Percentiles rank a stretch among this genome's conserved stretches.
These are phyloP conservation scores for Pilophorus perplexus DNA, from an alignment of 2,888 invertebrate species.

Conservation along the genomic window DNA sequence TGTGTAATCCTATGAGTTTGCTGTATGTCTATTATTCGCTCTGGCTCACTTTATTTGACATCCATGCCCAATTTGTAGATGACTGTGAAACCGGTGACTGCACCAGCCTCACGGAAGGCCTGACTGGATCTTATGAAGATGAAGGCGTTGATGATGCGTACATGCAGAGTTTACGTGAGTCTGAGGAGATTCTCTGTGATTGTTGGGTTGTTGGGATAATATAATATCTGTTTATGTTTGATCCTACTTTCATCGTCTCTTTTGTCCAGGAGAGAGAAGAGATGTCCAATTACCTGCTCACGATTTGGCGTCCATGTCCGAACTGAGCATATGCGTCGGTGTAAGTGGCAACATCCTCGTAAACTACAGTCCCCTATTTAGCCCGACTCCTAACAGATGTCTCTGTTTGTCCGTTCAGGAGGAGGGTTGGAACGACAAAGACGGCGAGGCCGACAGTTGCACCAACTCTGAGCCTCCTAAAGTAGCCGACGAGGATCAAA, in stretches of 20 bases:
- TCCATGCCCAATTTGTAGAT: no score
- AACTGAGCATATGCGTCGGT: constrained; percentile 6
- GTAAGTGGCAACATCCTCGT: no score
- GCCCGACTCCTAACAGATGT: no score
- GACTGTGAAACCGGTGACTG: constrained; percentile 3
- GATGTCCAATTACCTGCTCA: not conserved
- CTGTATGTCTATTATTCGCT: no score
- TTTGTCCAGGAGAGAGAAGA: constrained; percentile 1
- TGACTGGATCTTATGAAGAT: not conserved
- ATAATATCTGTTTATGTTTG: no score
- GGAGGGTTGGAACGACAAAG: constrained; percentile 10
- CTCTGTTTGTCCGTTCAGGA: not conserved
- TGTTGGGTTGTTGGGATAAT: not conserved
- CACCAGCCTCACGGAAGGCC: not conserved
- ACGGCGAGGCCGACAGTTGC: not conserved
- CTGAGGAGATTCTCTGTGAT: no score
- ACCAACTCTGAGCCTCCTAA: not conserved
- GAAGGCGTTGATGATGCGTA: constrained; percentile 5
- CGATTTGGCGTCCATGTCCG: not conserved
- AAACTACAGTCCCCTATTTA: no score
- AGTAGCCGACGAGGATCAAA: constrained; percentile 9
- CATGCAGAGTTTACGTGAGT: constrained; percentile 24
- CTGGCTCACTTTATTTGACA: no score
- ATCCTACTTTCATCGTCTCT: no score
- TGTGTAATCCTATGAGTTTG: no score